Evolutionary conservation across 2,888 invertebrate genomes (phyloP).

Genomic region (Aphodius sticticus): DNA sequence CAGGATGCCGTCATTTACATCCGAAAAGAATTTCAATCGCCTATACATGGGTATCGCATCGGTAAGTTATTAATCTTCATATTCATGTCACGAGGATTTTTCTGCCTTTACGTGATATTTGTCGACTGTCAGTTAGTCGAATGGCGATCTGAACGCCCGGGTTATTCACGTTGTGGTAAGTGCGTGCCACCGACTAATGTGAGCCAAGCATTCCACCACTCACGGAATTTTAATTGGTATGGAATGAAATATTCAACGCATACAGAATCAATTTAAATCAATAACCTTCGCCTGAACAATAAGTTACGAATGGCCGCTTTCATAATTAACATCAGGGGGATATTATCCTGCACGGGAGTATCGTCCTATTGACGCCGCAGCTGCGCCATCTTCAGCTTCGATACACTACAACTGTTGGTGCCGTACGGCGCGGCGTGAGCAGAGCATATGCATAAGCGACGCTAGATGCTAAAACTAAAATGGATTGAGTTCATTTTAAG

Average conservation of each 20-base stretch:
- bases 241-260: constrained; percentile 16
- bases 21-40: not conserved
- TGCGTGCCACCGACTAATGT: constrained; percentile 4
- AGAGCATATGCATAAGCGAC: not conserved
- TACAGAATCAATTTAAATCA: constrained; percentile 21
- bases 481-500: constrained; percentile 43
- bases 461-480: constrained; percentile 36
- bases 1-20: not conserved
- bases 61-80: not conserved
- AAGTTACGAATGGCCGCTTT: not conserved
- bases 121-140: constrained; percentile 4
- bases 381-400: not conserved
- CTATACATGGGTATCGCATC: not conserved
- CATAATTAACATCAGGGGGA: not conserved
- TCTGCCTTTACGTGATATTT: not conserved
- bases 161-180: not conserved
- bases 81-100: not conserved
- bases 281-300: constrained; percentile 8
- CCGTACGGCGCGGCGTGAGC: not conserved
- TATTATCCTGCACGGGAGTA: not conserved
- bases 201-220: constrained; percentile 10
- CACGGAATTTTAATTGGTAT: constrained; percentile 21
- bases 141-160: not conserved
- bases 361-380: not conserved
- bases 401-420: not conserved